Evolutionary conservation across 2,113 vertebrate species (phyloP).

Genomic region (Aix galericulata): DNA sequence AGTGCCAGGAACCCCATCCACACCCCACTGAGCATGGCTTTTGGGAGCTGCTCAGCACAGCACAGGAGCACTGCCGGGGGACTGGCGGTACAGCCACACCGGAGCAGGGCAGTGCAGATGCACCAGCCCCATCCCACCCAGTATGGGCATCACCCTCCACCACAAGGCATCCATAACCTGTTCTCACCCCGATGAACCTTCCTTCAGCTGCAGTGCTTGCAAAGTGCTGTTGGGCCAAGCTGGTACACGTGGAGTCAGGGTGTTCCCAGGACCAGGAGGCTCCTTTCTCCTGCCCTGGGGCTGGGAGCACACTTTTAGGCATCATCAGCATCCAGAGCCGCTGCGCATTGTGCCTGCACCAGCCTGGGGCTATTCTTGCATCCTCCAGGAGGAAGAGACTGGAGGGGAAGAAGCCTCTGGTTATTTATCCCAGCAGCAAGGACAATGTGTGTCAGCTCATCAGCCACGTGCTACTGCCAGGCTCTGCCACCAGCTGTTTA

Average conservation of each 20-base stretch:
- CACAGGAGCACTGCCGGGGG: background rate
- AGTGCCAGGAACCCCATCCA: background rate
- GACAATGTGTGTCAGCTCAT: background rate
- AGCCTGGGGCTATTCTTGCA: no score
- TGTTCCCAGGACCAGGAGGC: background rate
- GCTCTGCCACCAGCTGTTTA: background rate
- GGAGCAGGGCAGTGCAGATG: background rate
- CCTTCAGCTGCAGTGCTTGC: background rate
- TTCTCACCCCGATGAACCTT: background rate
- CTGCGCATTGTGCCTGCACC: background rate
- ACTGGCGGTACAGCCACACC: no score
- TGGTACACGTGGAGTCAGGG: background rate
- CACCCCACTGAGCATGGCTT: background rate
- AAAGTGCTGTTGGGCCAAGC: no score
- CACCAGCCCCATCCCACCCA: background rate
- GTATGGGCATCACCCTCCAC: background rate
- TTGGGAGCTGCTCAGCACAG: fast-evolving
- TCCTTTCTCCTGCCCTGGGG: background rate
- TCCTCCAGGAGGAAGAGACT: no score
- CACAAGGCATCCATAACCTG: background rate
- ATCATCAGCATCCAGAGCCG: background rate
- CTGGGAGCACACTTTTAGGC: background rate
- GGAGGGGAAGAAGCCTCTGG: background rate
- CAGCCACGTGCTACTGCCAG: background rate
- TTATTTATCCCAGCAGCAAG: background rate